Conservation (phyloP, 92 coral and sea anemone species). For the Zoanthus sansibaricus region DNA sequence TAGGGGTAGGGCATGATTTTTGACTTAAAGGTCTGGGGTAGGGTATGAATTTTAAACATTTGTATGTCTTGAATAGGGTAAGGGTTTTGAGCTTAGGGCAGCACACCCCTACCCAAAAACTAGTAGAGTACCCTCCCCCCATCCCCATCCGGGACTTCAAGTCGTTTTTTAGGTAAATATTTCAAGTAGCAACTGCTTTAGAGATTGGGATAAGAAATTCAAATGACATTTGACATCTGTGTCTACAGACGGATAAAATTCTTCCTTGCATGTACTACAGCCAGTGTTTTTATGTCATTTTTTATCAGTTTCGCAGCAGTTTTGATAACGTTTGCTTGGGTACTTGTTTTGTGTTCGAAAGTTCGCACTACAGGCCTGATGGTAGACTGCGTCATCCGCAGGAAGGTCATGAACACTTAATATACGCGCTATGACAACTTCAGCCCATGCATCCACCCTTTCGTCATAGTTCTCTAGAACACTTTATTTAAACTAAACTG, state of each 20-base stretch:
- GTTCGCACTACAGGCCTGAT: slow-evolving; percentile 11
- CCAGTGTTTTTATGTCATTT: background rate
- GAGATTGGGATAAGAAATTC: too few species aligned
- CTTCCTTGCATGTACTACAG: background rate
- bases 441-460: slow-evolving; percentile 3
- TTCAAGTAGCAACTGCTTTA: background rate
- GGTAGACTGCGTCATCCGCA: slow-evolving; percentile 52
- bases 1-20: too few species aligned
- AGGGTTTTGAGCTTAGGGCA: too few species aligned
- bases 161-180: background rate
- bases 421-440: slow-evolving; percentile 13
- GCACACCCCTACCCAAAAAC: too few species aligned
- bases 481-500: background rate
- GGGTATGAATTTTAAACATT: too few species aligned
- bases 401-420: slow-evolving; percentile 38
- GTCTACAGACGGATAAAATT: background rate
- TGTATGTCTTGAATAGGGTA: too few species aligned
- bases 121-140: too few species aligned
- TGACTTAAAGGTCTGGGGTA: too few species aligned
- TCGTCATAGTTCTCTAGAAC: background rate
- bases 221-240: too few species aligned
- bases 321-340: slow-evolving; percentile 15
- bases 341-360: slow-evolving; percentile 29
- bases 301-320: background rate
- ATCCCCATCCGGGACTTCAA: background rate